These are phyloP conservation scores for Pristionchus mayeri DNA, from an alignment of 2,888 invertebrate species.

Conservation along the genomic window DNA sequence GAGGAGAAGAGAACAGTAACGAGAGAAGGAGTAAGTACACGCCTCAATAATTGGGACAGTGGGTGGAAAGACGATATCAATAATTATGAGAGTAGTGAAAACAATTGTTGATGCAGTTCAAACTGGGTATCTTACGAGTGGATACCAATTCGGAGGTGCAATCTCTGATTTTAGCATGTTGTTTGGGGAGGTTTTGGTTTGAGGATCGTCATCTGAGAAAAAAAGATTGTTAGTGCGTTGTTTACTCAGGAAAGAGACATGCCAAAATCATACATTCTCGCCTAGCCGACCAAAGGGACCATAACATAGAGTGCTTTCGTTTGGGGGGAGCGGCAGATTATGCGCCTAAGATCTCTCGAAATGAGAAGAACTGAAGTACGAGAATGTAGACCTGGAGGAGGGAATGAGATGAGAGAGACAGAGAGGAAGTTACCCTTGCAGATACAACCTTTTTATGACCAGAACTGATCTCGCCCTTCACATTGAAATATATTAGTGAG, in stretches of 20 bases:
- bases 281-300: not conserved
- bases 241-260: not conserved
- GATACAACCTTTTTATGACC: not conserved
- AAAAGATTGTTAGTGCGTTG: too few relatives aligned
- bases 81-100: not conserved
- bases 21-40: not conserved
- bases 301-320: not conserved
- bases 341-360: not conserved
- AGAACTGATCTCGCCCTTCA: not conserved
- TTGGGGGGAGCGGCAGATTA: not conserved
- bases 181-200: not conserved
- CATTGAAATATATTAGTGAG: not conserved
- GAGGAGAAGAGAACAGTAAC: not conserved
- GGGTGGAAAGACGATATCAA: conserved; percentile 1
- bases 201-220: not conserved
- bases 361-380: not conserved
- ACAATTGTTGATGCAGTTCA: not conserved
- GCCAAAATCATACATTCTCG: not conserved
- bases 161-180: not conserved
- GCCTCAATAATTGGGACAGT: not conserved
- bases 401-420: too few relatives aligned
- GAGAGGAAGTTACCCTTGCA: too few relatives aligned
- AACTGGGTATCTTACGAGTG: not conserved
- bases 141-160: not conserved
- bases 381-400: not conserved